These are phyloP conservation scores for Phocides pigmalion DNA, from an alignment of 1,140 invertebrate genomes.

Conservation along the genomic window DNA sequence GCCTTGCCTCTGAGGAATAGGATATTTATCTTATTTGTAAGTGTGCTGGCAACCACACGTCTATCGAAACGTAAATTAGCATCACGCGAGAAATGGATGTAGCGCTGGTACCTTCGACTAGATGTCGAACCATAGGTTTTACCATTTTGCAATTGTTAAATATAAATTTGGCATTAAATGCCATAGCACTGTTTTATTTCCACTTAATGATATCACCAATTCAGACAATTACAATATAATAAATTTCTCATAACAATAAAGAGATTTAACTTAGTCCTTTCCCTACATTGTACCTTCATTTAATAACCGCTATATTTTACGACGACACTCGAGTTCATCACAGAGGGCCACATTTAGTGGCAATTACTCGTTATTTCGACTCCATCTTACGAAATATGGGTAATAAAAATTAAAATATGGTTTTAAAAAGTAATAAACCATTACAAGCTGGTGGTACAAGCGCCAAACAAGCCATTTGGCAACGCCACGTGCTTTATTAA, in stretches of 20 bases:
- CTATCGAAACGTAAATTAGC: too few relatives aligned
- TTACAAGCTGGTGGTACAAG: conserved; percentile 26
- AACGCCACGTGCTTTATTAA: conserved; percentile 28
- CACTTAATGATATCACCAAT: too few relatives aligned
- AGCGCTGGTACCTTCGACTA: too few relatives aligned
- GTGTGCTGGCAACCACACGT: too few relatives aligned
- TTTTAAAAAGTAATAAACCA: conserved; percentile 34
- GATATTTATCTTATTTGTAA: too few relatives aligned
- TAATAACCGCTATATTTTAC: not conserved
- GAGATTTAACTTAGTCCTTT: not conserved
- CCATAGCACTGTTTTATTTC: too few relatives aligned
- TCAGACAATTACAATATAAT: too few relatives aligned
- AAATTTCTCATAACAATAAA: not conserved
- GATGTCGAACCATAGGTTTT: too few relatives aligned
- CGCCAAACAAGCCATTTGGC: conserved; percentile 34
- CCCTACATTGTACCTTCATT: not conserved
- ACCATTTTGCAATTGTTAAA: too few relatives aligned
- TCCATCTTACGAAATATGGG: conserved; percentile 32
- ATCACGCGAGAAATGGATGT: too few relatives aligned
- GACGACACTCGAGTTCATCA: conserved; percentile 6
- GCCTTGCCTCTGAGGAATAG: too few relatives aligned
- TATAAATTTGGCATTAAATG: too few relatives aligned
- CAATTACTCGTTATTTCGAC: conserved; percentile 24
- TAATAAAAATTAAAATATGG: conserved; percentile 36
- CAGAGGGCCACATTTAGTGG: conserved; percentile 8